These are phyloP conservation scores for Lasioglossum baleicum DNA, from an alignment of 1,140 invertebrate genomes.

Conservation along the genomic window DNA sequence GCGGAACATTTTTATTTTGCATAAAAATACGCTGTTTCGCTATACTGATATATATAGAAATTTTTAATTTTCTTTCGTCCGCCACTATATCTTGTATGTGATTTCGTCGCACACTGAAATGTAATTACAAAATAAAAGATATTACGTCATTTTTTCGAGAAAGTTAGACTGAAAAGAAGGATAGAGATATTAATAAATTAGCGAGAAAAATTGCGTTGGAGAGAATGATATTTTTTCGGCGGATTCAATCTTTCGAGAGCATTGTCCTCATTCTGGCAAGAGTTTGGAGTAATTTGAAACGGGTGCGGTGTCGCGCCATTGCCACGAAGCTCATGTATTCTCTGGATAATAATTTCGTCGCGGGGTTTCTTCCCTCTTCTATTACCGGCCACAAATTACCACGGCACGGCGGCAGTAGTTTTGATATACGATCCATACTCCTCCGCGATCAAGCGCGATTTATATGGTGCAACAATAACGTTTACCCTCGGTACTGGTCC, in stretches of 20 bases:
- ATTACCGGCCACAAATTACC: constrained; percentile 64
- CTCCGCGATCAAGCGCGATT: constrained; percentile 65
- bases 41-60: too few species aligned
- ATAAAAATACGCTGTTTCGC: too few species aligned
- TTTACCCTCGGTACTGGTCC: constrained; percentile 50
- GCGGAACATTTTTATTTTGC: too few species aligned
- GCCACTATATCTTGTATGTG: too few species aligned
- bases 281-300: background rate
- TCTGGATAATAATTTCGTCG: constrained; percentile 64
- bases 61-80: too few species aligned
- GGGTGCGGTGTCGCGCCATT: background rate
- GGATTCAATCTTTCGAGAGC: background rate
- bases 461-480: constrained; percentile 66
- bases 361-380: constrained; percentile 53
- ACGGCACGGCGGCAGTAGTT: constrained; percentile 50
- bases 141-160: too few species aligned
- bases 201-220: too few species aligned
- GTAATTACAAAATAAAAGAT: too few species aligned
- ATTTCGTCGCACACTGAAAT: too few species aligned
- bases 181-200: too few species aligned
- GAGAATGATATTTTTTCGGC: background rate
- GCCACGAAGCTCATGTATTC: constrained; percentile 44
- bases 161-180: too few species aligned
- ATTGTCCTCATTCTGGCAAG: background rate
- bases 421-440: constrained; percentile 66